Evolutionary conservation across 1,140 invertebrate species (phyloP), one percentile per base, ranked within the genome.

Genomic region (Caenorhabditis latens): DNA sequence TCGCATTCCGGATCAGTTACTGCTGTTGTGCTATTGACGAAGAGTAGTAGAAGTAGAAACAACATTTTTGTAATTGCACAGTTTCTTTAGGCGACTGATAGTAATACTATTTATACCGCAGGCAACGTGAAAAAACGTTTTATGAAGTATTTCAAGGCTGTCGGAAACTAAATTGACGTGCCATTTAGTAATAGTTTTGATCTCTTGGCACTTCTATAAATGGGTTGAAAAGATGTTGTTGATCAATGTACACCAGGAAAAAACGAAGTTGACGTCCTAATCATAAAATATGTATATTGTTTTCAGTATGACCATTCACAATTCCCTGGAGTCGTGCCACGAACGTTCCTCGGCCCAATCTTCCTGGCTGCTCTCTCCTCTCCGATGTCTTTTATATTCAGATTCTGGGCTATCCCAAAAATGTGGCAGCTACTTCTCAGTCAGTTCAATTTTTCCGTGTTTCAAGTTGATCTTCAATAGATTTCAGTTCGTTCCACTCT

Each of bases 321-420:
- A 93, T 99, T 98, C 94, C 97, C 98, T 90, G 98, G 98, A 84
- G 97, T 99, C 89, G 98, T 99, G 79, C 97, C 98, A 67, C 94
- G 98, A 90, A 97, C 96, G 63, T 99, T 99, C 94, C 92, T 99
- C 75, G 98, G 98, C 57, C 96, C 98, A 58, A 40, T 83, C 46
- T 43, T 46, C 48, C 92, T 99, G n/a, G 92, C 96, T 79, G 92
- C 94, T 53, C 90, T 97, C 53, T 95, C 96, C n/a, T 94, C 95
- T 71, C 97, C 97, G 61, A 91, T 96, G 93, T 95, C 96, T 75
- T 93, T 94, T 61, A 89, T 96, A 58, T 93, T 96, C 58, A 94
- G 96, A 93, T 92, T 95, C 86, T 93, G 96, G 61, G 94, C 95
- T 86, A 93, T 96, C 61, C 95, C 95, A 92, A 99, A 99, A 94